A percentile compares a stretch with the other conserved stretches of the same genome.
Evolutionary conservation across 1,140 invertebrate genomes (phyloP).

Genomic region (Antheraea mylitta): DNA sequence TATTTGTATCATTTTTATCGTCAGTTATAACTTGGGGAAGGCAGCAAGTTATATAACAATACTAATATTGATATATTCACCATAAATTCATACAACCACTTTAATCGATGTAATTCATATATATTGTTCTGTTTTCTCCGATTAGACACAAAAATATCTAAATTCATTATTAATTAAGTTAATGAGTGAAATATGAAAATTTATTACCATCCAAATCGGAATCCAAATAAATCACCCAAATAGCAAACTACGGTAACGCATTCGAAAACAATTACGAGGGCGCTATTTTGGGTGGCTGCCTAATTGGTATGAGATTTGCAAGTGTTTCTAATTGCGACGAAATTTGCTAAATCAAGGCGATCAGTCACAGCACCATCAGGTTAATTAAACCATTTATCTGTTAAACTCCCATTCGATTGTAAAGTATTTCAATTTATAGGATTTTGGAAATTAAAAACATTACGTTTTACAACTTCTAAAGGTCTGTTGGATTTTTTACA

Average conservation of each 20-base stretch:
- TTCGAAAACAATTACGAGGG: slow-evolving; percentile 77
- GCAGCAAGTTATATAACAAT: too few relatives aligned
- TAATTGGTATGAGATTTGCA: slow-evolving; percentile 78
- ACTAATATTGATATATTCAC: too few relatives aligned
- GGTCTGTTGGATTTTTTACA: too few relatives aligned
- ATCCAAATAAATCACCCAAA: slow-evolving; percentile 64
- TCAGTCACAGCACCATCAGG: slow-evolving; percentile 73
- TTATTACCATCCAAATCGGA: slow-evolving; percentile 21
- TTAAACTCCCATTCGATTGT: background rate
- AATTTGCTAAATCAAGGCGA: slow-evolving; percentile 68
- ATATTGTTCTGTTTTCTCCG: too few relatives aligned
- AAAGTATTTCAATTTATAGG: background rate
- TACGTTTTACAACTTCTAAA: too few relatives aligned
- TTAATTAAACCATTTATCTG: slow-evolving; percentile 77
- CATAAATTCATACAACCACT: too few relatives aligned
- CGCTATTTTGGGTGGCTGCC: slow-evolving; percentile 72
- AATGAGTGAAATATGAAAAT: background rate
- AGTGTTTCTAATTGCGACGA: slow-evolving; percentile 76
- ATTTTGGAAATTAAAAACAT: background rate
- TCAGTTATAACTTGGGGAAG: too few relatives aligned
- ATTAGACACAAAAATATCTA: too few relatives aligned
- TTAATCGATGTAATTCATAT: too few relatives aligned
- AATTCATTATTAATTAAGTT: background rate
- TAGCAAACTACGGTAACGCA: slow-evolving; percentile 59
- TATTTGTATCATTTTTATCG: background rate